Conservation (phyloP, 2,888 invertebrate species). For the Choreutis nemorana region DNA sequence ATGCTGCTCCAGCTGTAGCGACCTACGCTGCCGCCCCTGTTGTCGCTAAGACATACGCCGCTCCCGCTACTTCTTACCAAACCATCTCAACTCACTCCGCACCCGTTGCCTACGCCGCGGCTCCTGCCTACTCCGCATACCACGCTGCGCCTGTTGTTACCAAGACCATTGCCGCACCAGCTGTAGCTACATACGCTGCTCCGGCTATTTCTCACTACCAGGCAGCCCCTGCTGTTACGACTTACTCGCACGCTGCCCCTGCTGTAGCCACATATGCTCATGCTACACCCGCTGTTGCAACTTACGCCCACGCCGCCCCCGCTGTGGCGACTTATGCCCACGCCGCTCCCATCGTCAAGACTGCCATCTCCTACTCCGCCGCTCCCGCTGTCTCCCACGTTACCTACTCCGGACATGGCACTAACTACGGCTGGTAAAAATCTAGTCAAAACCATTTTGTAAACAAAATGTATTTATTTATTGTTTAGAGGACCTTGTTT, state of each 20-base stretch:
- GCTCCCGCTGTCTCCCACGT: slow-evolving; percentile 70
- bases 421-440: slow-evolving; percentile 32
- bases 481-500: too few species aligned
- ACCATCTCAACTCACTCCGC: slow-evolving; percentile 20
- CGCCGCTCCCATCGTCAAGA: slow-evolving; percentile 20
- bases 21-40: slow-evolving; percentile 20
- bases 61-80: slow-evolving; percentile 14
- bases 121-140: slow-evolving; percentile 20
- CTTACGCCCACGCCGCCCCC: slow-evolving; percentile 26
- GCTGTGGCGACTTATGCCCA: slow-evolving; percentile 43
- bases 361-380: slow-evolving; percentile 54
- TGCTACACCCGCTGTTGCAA: slow-evolving; percentile 13
- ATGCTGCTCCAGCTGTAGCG: slow-evolving; percentile 12
- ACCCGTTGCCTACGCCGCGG: slow-evolving; percentile 33
- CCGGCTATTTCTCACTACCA: slow-evolving; percentile 16
- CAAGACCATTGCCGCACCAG: slow-evolving; percentile 23
- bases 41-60: slow-evolving; percentile 19
- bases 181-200: slow-evolving; percentile 21
- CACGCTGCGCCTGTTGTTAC: slow-evolving; percentile 47
- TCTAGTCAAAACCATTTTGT: slow-evolving; percentile 1
- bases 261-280: slow-evolving; percentile 11
- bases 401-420: slow-evolving; percentile 68
- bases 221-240: slow-evolving; percentile 15
- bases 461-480: too few species aligned
- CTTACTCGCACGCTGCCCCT: slow-evolving; percentile 14